Base-by-base conservation (phyloP, 1,140 invertebrate species). In the Euschistus heros region DNA sequence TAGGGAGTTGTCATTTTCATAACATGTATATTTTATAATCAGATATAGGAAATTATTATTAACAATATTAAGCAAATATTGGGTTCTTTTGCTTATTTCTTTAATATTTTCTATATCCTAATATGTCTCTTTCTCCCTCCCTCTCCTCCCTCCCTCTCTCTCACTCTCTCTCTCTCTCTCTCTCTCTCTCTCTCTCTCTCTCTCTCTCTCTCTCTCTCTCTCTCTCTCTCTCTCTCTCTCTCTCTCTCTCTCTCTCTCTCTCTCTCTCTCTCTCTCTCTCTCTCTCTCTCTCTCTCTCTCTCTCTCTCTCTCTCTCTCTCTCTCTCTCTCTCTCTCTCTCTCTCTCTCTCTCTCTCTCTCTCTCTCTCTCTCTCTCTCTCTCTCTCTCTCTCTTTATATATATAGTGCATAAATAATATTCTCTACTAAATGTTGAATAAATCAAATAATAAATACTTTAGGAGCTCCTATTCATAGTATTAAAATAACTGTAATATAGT, bases 261-360 rank as follows among this genome's bases (percentile, higher is more conserved):
- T 22, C 30, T 64, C 61, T 10, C 62, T 5, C 60, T 2, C 57
- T 33, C 20, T 26, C 50, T 57, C 62, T 0, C 22, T 59, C 46
- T 33, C n/a, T 37, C 33, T 47, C 30, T 59, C 30, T 20, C 66
- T 37, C 18, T 65, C 30, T 24, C 17, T 18, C 27, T 50, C 2
- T 52, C 55, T 7, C 14, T 52, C 55, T 42, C 63, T 61, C 61
- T 10, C 27, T 62, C 55, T 64, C 65, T 61, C 52, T 47, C 30
- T 47, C 44, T 59, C 27, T 33, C 63, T 62, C 62, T 37, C 24
- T 63, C 37, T 62, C 44, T 57, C 18, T n/a, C 15, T 63, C 50
- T 50, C 61, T 33, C 55, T 30, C 50, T 61, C 63, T 66, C 67
- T 68, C 47, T 47, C 63, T 68, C 70, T 68, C 64, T 68, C 69